Evolutionary conservation across 2,113 vertebrate genomes (phyloP).

Genomic region (Sphaerodactylus townsendi): DNA sequence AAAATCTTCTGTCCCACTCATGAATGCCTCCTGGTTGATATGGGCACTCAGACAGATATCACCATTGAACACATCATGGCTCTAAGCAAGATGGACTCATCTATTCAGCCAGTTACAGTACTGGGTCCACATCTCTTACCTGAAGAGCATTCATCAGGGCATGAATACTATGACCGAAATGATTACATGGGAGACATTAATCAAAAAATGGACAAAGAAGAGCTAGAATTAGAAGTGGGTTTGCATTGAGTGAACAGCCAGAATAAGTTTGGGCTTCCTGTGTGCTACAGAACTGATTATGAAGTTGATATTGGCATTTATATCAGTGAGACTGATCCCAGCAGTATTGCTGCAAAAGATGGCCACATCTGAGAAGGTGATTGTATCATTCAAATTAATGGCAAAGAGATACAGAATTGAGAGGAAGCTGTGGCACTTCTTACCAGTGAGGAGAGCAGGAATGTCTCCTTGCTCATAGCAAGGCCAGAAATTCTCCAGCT

Average conservation of each 20-base stretch:
- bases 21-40: slow-evolving; percentile 85
- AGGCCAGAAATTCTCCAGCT: slow-evolving; percentile 93
- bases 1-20: slow-evolving; percentile 68
- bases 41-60: slow-evolving; percentile 93
- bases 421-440: slow-evolving; percentile 94
- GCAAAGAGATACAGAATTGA: slow-evolving; percentile 92
- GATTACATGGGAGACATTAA: slow-evolving; percentile 93
- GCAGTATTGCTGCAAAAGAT: too few relatives aligned
- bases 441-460: slow-evolving; percentile 92
- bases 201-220: slow-evolving; percentile 94
- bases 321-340: slow-evolving; percentile 96
- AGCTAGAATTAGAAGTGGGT: slow-evolving; percentile 96
- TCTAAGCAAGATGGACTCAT: slow-evolving; percentile 82
- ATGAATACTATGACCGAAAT: slow-evolving; percentile 90
- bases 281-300: slow-evolving; percentile 96
- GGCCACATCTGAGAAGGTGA: too few relatives aligned
- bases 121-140: slow-evolving; percentile 89
- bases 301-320: slow-evolving; percentile 98
- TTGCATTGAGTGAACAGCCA: slow-evolving; percentile 91
- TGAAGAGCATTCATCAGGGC: slow-evolving; percentile 85
- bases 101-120: slow-evolving; percentile 73
- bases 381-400: slow-evolving; percentile 99
- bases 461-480: slow-evolving; percentile 92
- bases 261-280: slow-evolving; percentile 95
- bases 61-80: slow-evolving; percentile 95